A percentile compares a stretch with the other conserved stretches of the same genome.
These are phyloP conservation scores for Drosophila orena DNA, from an alignment of 1,140 invertebrate species.

Conservation along the genomic window DNA sequence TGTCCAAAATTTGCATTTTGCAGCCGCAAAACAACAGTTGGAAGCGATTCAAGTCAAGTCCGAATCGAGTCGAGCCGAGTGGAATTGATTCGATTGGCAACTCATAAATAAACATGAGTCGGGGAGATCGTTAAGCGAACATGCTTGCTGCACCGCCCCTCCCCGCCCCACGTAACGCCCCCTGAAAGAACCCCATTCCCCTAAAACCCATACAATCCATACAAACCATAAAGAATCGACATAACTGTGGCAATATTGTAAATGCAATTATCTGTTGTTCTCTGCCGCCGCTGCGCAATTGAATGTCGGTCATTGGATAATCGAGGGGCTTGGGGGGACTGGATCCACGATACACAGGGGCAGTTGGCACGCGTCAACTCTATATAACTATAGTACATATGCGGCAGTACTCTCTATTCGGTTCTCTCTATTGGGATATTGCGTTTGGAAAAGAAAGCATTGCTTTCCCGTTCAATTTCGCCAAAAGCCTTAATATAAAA, in stretches of 20 bases:
- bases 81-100: constrained; percentile 48
- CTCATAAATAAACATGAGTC: constrained; percentile 76
- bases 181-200: neutral
- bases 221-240: constrained; percentile 43
- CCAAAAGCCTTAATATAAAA: no score
- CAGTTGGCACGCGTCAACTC: constrained; percentile 36
- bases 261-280: constrained; percentile 71
- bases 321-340: neutral
- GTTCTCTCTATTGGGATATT: no score
- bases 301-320: constrained; percentile 37
- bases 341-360: constrained; percentile 8
- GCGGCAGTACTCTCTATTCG: neutral
- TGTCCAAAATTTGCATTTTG: constrained; percentile 36
- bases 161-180: neutral
- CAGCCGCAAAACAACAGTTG: constrained; percentile 18
- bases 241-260: constrained; percentile 63
- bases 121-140: constrained; percentile 32
- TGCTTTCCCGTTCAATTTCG: no score
- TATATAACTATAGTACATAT: constrained; percentile 7
- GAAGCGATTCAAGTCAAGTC: constrained; percentile 22
- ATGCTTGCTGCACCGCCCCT: constrained; percentile 9
- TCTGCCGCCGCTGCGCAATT: constrained; percentile 62
- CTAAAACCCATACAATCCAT: constrained; percentile 7
- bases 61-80: constrained; percentile 20
- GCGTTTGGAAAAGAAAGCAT: no score